Evolutionary conservation across 1,140 invertebrate genomes (phyloP).

Genomic region (Aphis gossypii): DNA sequence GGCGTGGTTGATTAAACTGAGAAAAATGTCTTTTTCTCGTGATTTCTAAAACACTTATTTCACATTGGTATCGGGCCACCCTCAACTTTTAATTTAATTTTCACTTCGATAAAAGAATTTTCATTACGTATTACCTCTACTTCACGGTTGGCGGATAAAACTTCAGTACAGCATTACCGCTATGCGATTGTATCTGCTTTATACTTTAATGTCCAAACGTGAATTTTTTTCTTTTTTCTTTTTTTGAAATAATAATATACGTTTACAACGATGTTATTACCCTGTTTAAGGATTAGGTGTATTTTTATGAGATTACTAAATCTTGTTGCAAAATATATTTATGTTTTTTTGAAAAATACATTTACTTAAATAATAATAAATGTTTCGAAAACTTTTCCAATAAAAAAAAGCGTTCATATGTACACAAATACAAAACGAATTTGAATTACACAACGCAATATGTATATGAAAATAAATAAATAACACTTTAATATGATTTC

Average conservation of each 20-base stretch:
- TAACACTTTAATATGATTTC: constrained; percentile 14
- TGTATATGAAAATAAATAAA: constrained; percentile 21
- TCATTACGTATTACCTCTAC: not conserved
- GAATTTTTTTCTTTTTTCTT: not conserved
- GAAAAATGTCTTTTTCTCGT: constrained; percentile 22
- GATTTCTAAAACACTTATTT: not conserved
- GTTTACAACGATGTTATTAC: not conserved
- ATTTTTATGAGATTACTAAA: constrained; percentile 26
- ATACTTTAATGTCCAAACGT: not conserved
- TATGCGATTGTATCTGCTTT: not conserved
- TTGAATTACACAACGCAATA: not conserved
- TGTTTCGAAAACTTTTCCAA: not conserved
- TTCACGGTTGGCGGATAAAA: not conserved
- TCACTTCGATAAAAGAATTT: not conserved
- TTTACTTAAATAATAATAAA: constrained; percentile 5
- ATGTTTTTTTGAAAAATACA: not conserved
- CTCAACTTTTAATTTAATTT: not conserved
- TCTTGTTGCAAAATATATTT: not conserved
- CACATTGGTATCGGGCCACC: not conserved
- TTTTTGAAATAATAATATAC: not conserved
- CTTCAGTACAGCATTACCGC: not conserved
- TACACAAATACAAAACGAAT: not conserved
- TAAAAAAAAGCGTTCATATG: not conserved
- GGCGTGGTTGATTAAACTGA: not conserved
- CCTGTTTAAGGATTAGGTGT: not conserved